Base-by-base conservation (phyloP, 2,113 vertebrate species). In the Mesitornis unicolor region DNA sequence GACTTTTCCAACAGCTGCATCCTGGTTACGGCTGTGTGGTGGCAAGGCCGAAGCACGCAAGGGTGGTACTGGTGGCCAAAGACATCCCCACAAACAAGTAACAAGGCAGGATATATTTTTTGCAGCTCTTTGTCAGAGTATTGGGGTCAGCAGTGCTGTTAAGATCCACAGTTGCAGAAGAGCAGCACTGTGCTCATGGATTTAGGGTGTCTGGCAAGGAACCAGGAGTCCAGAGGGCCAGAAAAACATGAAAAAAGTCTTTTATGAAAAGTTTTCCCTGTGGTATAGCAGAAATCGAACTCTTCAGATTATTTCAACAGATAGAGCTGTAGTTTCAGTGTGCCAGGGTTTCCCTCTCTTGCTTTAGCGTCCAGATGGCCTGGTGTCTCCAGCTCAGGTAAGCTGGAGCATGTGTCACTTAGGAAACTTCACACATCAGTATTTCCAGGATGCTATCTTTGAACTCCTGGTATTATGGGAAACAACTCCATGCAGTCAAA, bases 21-120 rank as follows among this genome's bases (percentile, higher is more conserved):
- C 35, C 45, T 33, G 10, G 6, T 0, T 11, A 14, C 48, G 40
- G 38, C n/a, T 2, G 9, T 0, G 0, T 1, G 16, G 26, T 19
- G 38, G n/a, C 20, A n/a, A 14, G 20, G n/a, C 51, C 57, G 75
- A 69, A 53, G 21, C n/a, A 8, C 2, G 3, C 1, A 10, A 6
- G 57, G 35, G n/a, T 35, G 87, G 54, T 63, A 33, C 28, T 10
- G 26, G 43, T 53, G 53, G 31, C n/a, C 4, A 2, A 12, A 43
- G 33, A 8, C 33, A 36, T 8, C 33, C 20, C 0, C 20, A 16
- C 9, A 18, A n/a, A 33, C 4, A 35, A 35, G n/a, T n/a, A 28
- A 19, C 24, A 54, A 18, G 2, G 2, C 22, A 47, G 38, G 57
- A n/a, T 3, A 1, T 22, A 5, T 18, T 25, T 77, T 83, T 21